These are phyloP conservation scores for Chaitophorus viminalis DNA, from an alignment of 2,888 invertebrate genomes.

Conservation along the genomic window DNA sequence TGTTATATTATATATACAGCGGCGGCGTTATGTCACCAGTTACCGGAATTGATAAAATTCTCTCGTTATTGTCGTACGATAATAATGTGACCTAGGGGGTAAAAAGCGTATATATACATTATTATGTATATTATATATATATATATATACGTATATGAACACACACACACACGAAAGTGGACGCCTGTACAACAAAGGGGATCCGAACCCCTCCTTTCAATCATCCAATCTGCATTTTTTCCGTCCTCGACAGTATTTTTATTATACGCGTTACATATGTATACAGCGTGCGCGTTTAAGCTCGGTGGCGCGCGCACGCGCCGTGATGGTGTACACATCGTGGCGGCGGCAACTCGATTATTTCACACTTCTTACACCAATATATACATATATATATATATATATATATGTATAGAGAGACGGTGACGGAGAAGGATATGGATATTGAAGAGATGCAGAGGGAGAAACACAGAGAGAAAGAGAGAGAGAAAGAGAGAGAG, in stretches of 20 bases:
- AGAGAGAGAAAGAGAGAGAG: not conserved
- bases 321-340: not conserved
- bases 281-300: not conserved
- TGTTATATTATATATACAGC: not conserved
- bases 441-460: not conserved
- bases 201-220: constrained; percentile 53
- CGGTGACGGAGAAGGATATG: not conserved
- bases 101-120: constrained; percentile 19
- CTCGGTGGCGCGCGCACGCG: no score
- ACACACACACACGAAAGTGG: not conserved
- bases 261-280: constrained; percentile 17
- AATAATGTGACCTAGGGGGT: constrained; percentile 36
- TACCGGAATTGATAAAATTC: constrained; percentile 51
- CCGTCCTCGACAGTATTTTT: constrained; percentile 32
- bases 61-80: constrained; percentile 6
- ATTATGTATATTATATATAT: not conserved
- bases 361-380: constrained; percentile 58
- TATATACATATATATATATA: no score
- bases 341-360: constrained; percentile 54
- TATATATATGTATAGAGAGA: no score
- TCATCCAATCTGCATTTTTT: constrained; percentile 57
- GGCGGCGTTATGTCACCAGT: constrained; percentile 46
- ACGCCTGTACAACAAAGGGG: constrained; percentile 32
- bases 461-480: not conserved
- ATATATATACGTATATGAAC: not conserved